Evolutionary conservation across 2,888 invertebrate species (phyloP).

Genomic region (Eupithecia centaureata): DNA sequence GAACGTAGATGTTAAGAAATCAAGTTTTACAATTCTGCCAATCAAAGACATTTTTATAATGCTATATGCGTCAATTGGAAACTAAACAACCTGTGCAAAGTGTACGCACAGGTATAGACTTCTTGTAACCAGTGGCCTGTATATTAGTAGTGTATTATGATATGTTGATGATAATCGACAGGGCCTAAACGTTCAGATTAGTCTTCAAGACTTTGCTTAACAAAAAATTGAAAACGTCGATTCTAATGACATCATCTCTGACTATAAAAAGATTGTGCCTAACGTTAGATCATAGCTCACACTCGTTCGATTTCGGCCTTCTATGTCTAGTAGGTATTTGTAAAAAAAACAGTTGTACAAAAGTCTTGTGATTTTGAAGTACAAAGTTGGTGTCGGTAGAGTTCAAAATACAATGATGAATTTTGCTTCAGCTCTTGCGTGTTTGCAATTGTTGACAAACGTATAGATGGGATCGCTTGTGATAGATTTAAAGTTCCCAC

Average conservation of each 20-base stretch:
- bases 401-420: conserved; percentile 30
- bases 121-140: conserved; percentile 9
- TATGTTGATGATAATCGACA: neutral
- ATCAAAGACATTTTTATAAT: conserved; percentile 10
- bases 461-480: conserved; percentile 25
- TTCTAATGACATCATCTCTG: conserved; percentile 1
- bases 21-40: conserved; percentile 15
- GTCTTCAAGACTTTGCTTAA: neutral
- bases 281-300: conserved; percentile 10
- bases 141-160: neutral
- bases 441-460: conserved; percentile 15
- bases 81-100: neutral
- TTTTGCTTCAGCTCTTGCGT: conserved; percentile 5
- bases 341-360: conserved; percentile 50
- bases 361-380: conserved; percentile 73
- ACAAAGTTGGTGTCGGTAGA: conserved; percentile 69
- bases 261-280: conserved; percentile 10
- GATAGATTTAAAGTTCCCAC: conserved; percentile 29
- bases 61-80: conserved; percentile 5
- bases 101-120: neutral
- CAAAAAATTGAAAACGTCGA: neutral
- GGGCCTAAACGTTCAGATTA: neutral
- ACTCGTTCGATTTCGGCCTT: conserved; percentile 33
- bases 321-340: conserved; percentile 40
- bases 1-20: neutral